Conservation (phyloP, 2,113 vertebrate species). For the Upupa epops region DNA sequence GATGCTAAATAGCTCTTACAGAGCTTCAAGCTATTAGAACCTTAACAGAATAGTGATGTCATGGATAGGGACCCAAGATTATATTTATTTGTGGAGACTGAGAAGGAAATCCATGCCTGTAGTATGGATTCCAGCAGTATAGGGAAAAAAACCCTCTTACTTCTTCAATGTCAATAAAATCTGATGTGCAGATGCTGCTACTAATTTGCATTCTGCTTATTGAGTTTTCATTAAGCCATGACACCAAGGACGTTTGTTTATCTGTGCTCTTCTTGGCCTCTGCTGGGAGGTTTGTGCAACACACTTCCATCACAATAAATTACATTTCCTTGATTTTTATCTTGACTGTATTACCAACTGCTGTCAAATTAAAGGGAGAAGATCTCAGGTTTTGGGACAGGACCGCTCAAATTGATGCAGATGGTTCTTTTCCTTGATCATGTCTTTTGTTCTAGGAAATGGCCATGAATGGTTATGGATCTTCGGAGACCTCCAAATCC, state of each 20-base stretch:
- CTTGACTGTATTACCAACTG: neutral
- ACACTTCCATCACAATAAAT: neutral
- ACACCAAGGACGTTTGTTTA: neutral
- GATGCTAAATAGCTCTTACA: rapidly evolving
- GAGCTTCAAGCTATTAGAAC: neutral
- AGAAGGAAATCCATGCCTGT: neutral
- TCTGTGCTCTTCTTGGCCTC: neutral
- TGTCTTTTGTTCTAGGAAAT: neutral
- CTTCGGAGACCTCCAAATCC: neutral
- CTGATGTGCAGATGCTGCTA: neutral
- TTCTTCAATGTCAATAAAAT: neutral
- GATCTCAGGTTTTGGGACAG: neutral
- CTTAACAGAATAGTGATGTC: neutral
- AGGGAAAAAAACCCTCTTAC: neutral
- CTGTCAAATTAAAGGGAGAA: neutral
- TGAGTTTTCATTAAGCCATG: neutral
- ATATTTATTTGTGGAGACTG: neutral
- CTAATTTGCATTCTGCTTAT: neutral
- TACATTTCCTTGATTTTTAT: neutral
- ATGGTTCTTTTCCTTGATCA: neutral
- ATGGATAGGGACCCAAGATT: neutral
- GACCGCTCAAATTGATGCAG: neutral
- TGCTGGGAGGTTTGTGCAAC: neutral
- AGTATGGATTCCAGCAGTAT: neutral
- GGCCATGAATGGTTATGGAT: neutral